phyloP scores from a whole-genome alignment of 2,888 invertebrate genomes.

The Pinctada fucata region DNA sequence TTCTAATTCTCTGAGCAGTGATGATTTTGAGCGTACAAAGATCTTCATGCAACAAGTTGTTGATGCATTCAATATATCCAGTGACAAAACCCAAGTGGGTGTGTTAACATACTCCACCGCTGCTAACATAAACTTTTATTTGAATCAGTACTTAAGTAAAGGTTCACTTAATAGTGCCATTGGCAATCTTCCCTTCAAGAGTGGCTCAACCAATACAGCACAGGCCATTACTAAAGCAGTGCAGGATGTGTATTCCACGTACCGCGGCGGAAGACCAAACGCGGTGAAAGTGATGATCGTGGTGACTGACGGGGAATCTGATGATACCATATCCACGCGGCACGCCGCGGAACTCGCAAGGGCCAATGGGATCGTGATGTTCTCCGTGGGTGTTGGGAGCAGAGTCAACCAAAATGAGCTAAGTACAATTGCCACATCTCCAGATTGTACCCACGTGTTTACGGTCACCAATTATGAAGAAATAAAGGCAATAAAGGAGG shows the following conservation, averaged over 20 bases:
- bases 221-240: conserved; percentile 43
- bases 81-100: conserved; percentile 47
- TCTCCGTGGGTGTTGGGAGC: conserved; percentile 61
- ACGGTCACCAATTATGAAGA: conserved; percentile 51
- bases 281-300: conserved; percentile 52
- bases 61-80: conserved; percentile 43
- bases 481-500: conserved; percentile 58
- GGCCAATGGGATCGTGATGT: conserved; percentile 46
- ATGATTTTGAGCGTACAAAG: conserved; percentile 66
- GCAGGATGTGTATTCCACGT: conserved; percentile 31
- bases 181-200: conserved; percentile 22
- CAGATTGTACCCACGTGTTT: conserved; percentile 60
- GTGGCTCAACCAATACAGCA: conserved; percentile 50
- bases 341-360: conserved; percentile 50
- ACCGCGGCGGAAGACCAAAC: conserved; percentile 18
- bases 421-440: conserved; percentile 51
- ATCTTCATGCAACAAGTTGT: conserved; percentile 49
- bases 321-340: conserved; percentile 48
- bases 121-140: conserved; percentile 44
- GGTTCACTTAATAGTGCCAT: conserved; percentile 40
- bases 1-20: conserved; percentile 72
- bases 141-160: conserved; percentile 42
- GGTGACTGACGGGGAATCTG: conserved; percentile 58
- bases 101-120: conserved; percentile 45
- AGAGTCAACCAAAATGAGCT: conserved; percentile 48